These are phyloP conservation scores for Sebastes matsubarae DNA, from an alignment of 2,797 vertebrate species.

Conservation along the genomic window DNA sequence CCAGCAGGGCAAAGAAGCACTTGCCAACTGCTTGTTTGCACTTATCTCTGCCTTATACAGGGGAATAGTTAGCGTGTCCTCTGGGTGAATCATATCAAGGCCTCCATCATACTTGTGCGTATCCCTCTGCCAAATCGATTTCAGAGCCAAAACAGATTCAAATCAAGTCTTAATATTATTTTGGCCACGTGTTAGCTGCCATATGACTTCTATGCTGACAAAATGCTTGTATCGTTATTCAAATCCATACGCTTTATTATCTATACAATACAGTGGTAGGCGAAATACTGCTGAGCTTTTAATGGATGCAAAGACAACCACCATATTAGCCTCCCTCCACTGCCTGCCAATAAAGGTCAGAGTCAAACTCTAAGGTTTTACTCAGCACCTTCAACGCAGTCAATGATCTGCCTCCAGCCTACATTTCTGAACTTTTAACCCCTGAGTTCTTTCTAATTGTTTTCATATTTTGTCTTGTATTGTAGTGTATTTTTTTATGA, in stretches of 20 bases:
- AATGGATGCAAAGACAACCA: conserved; percentile 12
- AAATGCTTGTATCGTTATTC: background rate
- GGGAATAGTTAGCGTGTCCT: conserved; percentile 30
- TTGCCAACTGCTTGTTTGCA: conserved; percentile 39
- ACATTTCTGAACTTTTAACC: background rate
- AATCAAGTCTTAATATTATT: background rate
- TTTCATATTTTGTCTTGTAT: background rate
- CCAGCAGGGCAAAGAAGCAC: conserved; percentile 28
- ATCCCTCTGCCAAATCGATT: background rate
- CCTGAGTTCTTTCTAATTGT: background rate
- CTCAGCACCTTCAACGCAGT: conserved; percentile 19
- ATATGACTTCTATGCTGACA: background rate
- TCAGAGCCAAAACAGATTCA: background rate
- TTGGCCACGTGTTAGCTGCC: background rate
- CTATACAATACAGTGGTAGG: background rate
- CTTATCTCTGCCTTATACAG: conserved; percentile 31
- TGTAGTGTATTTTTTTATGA: background rate
- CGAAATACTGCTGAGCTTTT: background rate
- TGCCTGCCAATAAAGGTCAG: background rate
- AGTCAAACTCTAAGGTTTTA: conserved; percentile 14
- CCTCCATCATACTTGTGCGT: background rate
- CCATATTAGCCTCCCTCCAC: background rate
- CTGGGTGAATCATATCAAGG: conserved; percentile 24
- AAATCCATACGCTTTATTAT: background rate
- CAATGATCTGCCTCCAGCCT: conserved; percentile 3